Evolutionary conservation across 2,888 invertebrate genomes (phyloP), one percentile per base, ranked within the genome.

Genomic region (Drosophila mimetica): DNA sequence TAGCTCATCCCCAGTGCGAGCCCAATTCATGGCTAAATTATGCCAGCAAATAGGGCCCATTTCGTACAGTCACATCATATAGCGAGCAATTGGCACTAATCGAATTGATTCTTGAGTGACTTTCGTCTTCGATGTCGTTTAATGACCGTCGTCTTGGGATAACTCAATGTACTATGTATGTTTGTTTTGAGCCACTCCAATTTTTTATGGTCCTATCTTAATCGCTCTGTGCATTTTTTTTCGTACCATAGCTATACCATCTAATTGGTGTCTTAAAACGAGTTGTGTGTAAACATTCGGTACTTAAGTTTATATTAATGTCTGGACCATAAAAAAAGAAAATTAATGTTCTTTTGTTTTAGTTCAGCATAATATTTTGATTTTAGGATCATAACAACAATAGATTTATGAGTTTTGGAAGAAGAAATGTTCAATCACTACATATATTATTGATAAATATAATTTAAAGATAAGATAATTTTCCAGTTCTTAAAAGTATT

Each of bases 21-120:
- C 16, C 69, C 74, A 42, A 57, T 71, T 80, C 74, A 83, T 70
- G 63, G 55, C 71, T 66, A 77, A 77, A 77, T 84, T 80, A 84
- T 80, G 42, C 52, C 20, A 30, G 36, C 55, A 66, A 61, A 69
- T 36, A 34, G 67, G 28, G 36, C 11, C 54, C 63, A 53, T 67
- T 64, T 7, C 42, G 22, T 53, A 11, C 63, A 64, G 67, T 42
- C 53, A 16, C 69, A 53, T 44, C 69, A 8, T 63, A 41, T 41
- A 28, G 52, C 25, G 16, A 14, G 32, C 61, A 41, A 65, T 47
- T 61, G 65, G 34, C 69, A 36, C 63, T 64, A 69, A 64, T 69
- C 64, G 70, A 64, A 64, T 64, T 69, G 64, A 64, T 64, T 69
- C 69, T 42, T 52, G 52, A 53, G 20, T 18, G 69, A 20, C 42